phyloP scores from a whole-genome alignment of 2,888 invertebrate genomes.

The Gastrophysa polygoni region DNA sequence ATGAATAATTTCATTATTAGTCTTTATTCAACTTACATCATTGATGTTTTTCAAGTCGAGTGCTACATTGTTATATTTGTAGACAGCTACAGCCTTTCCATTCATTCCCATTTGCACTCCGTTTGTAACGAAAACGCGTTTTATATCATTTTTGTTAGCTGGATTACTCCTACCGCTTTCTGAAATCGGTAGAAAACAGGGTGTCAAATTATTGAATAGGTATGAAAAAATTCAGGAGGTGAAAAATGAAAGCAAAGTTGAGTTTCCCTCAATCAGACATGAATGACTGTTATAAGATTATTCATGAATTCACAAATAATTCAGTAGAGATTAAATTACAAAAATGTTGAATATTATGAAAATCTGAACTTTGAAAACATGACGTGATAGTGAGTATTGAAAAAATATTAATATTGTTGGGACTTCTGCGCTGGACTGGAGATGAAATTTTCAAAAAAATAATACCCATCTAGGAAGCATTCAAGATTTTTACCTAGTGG shows the following conservation, averaged over 20 bases:
- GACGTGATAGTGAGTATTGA: no score
- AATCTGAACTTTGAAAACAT: no score
- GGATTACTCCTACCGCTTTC: slow-evolving; percentile 68
- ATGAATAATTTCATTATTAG: not conserved
- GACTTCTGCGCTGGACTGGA: no score
- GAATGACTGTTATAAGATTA: no score
- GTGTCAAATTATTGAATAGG: not conserved
- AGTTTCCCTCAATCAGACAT: no score
- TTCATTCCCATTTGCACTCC: slow-evolving; percentile 61
- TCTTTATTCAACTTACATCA: slow-evolving; percentile 62
- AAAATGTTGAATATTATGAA: no score
- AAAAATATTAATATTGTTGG: not conserved
- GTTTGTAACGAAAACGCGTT: slow-evolving; percentile 68
- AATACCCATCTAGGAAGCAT: not conserved
- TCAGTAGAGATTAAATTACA: no score
- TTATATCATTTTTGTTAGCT: slow-evolving; percentile 55
- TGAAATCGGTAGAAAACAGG: slow-evolving; percentile 46
- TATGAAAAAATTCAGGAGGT: no score
- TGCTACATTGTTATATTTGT: slow-evolving; percentile 65
- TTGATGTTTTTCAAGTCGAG: slow-evolving; percentile 71
- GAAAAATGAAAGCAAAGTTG: no score
- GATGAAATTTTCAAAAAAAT: not conserved
- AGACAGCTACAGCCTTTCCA: slow-evolving; percentile 72
- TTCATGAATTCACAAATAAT: no score
- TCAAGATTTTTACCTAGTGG: slow-evolving; percentile 63